Evolutionary conservation across 1,140 invertebrate species (phyloP).

Genomic region (Helicoverpa zea): DNA sequence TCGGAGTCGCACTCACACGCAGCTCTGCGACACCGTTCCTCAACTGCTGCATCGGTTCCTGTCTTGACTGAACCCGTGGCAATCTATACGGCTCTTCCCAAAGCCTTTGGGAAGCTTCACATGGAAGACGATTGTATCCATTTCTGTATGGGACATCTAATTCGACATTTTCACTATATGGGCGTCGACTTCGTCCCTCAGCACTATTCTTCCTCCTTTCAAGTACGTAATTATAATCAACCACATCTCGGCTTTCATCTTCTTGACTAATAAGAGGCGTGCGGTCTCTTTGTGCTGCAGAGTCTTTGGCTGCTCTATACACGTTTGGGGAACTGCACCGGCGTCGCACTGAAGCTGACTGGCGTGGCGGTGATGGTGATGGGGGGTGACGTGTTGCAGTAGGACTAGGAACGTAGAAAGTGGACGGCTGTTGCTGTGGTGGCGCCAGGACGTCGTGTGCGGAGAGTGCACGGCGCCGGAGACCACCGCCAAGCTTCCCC

Average conservation of each 20-base stretch:
- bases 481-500: constrained; percentile 89
- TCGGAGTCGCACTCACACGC: constrained; percentile 76
- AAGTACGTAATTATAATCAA: constrained; percentile 73
- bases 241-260: constrained; percentile 78
- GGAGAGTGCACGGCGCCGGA: constrained; percentile 89
- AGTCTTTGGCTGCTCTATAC: constrained; percentile 74
- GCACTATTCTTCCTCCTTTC: constrained; percentile 72
- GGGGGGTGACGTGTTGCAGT: constrained; percentile 71
- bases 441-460: constrained; percentile 89
- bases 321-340: constrained; percentile 85
- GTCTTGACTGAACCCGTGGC: constrained; percentile 75
- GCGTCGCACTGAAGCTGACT: constrained; percentile 74
- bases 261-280: constrained; percentile 72
- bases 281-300: constrained; percentile 65
- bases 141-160: constrained; percentile 76
- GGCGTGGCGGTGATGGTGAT: constrained; percentile 74
- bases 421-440: constrained; percentile 85
- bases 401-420: constrained; percentile 91
- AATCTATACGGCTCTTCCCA: constrained; percentile 82
- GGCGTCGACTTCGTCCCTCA: constrained; percentile 75
- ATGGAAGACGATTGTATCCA: constrained; percentile 73
- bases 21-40: constrained; percentile 78
- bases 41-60: constrained; percentile 77
- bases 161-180: constrained; percentile 84
- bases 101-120: constrained; percentile 68